Percentiles rank a stretch among this genome's conserved stretches.
These are phyloP conservation scores for Hanleya hanleyi DNA, from an alignment of 2,888 invertebrate genomes.

Conservation along the genomic window DNA sequence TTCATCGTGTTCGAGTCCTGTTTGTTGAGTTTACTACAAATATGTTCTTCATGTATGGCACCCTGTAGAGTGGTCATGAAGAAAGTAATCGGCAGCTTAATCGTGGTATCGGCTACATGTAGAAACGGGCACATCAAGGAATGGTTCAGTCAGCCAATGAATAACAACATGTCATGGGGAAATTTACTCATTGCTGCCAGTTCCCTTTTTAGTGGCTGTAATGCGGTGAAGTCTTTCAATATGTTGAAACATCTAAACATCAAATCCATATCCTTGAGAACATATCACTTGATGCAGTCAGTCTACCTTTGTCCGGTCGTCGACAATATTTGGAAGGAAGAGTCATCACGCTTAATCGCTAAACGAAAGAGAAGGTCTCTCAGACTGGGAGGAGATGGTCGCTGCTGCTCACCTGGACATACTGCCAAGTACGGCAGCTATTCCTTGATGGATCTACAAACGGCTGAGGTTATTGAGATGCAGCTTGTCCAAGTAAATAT, in stretches of 20 bases:
- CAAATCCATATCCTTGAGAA: background rate
- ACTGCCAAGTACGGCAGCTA: background rate
- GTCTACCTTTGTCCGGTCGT: constrained; percentile 12
- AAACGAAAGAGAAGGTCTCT: background rate
- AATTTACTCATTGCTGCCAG: constrained; percentile 9
- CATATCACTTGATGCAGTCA: background rate
- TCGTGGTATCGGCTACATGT: no score
- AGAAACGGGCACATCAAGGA: background rate
- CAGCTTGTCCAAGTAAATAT: background rate
- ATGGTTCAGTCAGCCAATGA: constrained; percentile 13
- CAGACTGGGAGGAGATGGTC: background rate
- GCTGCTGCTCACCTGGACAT: background rate
- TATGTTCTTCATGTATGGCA: no score
- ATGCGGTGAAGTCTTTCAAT: background rate
- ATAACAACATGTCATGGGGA: constrained; percentile 5
- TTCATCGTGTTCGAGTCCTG: no score
- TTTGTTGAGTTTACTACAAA: no score
- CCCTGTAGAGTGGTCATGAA: no score
- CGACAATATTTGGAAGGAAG: constrained; percentile 3
- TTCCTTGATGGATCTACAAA: background rate
- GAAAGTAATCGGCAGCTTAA: no score
- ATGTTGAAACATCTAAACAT: background rate
- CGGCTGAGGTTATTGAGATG: background rate
- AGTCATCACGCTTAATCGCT: background rate
- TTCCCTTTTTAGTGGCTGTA: constrained; percentile 11